These are phyloP conservation scores for Micrasema longulum DNA, from an alignment of 1,140 invertebrate genomes.

Conservation along the genomic window DNA sequence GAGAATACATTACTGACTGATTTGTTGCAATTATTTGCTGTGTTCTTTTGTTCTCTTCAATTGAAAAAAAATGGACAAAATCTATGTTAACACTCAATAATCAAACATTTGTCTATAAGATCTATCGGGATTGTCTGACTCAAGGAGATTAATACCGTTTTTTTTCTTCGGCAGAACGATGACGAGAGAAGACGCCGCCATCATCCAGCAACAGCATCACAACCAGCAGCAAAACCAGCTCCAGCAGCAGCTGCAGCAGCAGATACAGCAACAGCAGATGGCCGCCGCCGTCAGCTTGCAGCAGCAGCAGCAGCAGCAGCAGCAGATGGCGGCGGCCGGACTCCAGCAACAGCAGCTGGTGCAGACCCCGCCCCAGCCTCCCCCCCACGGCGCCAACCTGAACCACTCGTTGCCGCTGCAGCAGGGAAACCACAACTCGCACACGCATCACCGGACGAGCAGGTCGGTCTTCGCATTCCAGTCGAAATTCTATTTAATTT, in stretches of 20 bases:
- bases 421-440: conserved; percentile 58
- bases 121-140: too few species aligned
- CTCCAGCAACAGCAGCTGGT: conserved; percentile 57
- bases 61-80: too few species aligned
- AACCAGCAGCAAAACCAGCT: conserved; percentile 66
- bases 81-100: too few species aligned
- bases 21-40: too few species aligned
- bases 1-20: too few species aligned
- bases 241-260: conserved; percentile 65
- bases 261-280: conserved; percentile 60
- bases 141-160: too few species aligned
- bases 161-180: conserved; percentile 73
- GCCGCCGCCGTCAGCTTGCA: conserved; percentile 53
- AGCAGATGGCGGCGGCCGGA: conserved; percentile 57
- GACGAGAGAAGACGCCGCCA: conserved; percentile 88
- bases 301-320: conserved; percentile 58
- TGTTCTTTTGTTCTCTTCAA: too few species aligned
- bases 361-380: conserved; percentile 66
- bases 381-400: conserved; percentile 69
- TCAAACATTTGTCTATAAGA: too few species aligned
- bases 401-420: conserved; percentile 65
- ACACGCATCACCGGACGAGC: conserved; percentile 64
- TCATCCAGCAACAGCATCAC: conserved; percentile 78
- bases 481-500: neutral
- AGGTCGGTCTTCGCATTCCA: conserved; percentile 56